Base-by-base conservation (phyloP, 2,888 invertebrate genomes). In the Heliconius ismenius region DNA sequence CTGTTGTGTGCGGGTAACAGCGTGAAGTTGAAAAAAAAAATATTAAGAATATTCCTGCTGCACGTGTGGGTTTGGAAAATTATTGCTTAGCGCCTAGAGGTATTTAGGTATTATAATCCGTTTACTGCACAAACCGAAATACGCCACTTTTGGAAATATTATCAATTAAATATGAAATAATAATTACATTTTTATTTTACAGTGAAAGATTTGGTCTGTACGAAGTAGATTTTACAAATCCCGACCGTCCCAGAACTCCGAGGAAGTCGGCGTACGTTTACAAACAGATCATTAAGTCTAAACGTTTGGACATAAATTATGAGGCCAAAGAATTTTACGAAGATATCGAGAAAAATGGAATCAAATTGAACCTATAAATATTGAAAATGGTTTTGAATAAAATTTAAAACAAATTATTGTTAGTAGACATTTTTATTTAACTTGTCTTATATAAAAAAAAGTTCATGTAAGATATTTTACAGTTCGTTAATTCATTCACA, bases 201-300 rank as follows among this genome's bases (percentile, higher is more conserved):
- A 96, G 96, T 18, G 92, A 95, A 80, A 95, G 94, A 85, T 97
- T 96, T 88, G 97, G 97, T 10, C 82, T 97, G 0, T 96, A 96
- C 82, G 91, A 95, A 82, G 96, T 97, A 0, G 95, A 97, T 84
- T 96, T 96, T 85, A 87, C 89, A 2, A 95, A 95, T 81, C 91
- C 95, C 0, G 89, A 93, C 0, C 95, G 95, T 79, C 92, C 95
- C 1, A 93, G 97, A 81, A 95, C 94, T 0, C 95, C 96, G 0
- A 96, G 97, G 85, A 92, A 93, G 62, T 97, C 97, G 0, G 95
- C 95, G 0, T 83, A 87, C 64, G 92, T 95, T 82, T 95, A 91
- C 81, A 91, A 89, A 81, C 86, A 91, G 69, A 90, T 96, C 36
- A 92, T 95, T 64, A 88, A 89, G 78, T 89, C 91, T 0, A 91